Evolutionary conservation across 2,797 vertebrate genomes (phyloP).

Genomic region (Carapus acus): DNA sequence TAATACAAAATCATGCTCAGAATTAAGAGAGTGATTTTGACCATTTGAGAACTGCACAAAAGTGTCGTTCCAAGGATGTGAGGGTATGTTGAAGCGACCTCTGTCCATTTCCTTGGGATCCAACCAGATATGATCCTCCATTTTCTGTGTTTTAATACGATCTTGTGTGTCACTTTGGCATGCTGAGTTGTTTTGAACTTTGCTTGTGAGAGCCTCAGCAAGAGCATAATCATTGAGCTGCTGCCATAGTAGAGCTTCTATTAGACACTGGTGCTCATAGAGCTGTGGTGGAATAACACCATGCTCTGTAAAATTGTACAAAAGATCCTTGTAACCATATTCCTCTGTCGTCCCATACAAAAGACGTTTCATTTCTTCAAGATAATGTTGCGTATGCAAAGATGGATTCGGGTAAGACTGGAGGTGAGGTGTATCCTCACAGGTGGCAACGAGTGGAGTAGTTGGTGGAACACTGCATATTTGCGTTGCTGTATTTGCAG

Average conservation of each 20-base stretch:
- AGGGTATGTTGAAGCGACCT: conserved; percentile 66
- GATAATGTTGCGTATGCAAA: conserved; percentile 63
- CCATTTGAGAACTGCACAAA: conserved; percentile 49
- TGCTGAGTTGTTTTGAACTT: conserved; percentile 44
- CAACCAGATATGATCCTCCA: conserved; percentile 43
- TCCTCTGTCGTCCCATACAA: conserved; percentile 70
- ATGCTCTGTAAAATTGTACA: conserved; percentile 73
- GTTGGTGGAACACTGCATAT: conserved; percentile 19
- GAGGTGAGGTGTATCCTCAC: conserved; percentile 28
- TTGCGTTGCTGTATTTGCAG: conserved; percentile 36
- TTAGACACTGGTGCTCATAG: conserved; percentile 75
- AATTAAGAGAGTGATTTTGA: conserved; percentile 58
- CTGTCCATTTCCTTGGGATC: conserved; percentile 65
- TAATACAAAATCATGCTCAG: conserved; percentile 65
- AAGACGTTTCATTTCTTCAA: conserved; percentile 72
- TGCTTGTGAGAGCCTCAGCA: conserved; percentile 61
- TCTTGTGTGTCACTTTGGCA: conserved; percentile 34
- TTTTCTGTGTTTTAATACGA: conserved; percentile 27
- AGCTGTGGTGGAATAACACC: conserved; percentile 72
- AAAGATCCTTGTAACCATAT: conserved; percentile 76
- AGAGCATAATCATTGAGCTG: conserved; percentile 76
- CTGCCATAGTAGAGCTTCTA: conserved; percentile 76
- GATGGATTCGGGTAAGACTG: conserved; percentile 50
- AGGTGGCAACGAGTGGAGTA: conserved; percentile 12
- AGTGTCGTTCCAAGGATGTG: conserved; percentile 70